Evolutionary conservation across 53 echinoderm and acorn worm species (phyloP).

Genomic region (Paracentrotus lividus): DNA sequence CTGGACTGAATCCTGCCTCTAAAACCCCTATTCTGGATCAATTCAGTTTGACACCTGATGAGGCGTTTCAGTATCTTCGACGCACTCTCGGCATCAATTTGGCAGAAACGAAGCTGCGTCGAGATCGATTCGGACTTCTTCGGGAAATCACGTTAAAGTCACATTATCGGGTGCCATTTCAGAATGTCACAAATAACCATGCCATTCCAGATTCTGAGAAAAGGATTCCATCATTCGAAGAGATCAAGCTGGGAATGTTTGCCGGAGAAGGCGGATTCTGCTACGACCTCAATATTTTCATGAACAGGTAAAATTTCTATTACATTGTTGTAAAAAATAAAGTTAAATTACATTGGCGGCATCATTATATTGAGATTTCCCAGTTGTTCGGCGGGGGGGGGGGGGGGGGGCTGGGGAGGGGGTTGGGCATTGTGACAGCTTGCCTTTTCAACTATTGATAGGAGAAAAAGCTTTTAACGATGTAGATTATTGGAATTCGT

Average conservation of each 20-base stretch:
- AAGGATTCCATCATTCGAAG: background rate
- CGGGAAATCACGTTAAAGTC: background rate
- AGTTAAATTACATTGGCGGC: too few relatives aligned
- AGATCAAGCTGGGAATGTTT: slow-evolving; percentile 19
- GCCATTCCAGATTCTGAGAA: background rate
- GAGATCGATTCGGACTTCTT: slow-evolving; percentile 28
- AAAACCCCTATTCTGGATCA: background rate
- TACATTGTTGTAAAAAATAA: too few relatives aligned
- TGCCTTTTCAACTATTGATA: too few relatives aligned
- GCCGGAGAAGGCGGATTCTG: slow-evolving; percentile 27
- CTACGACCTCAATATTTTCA: slow-evolving; percentile 28
- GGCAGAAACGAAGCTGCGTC: slow-evolving; percentile 1
- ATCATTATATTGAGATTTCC: too few relatives aligned
- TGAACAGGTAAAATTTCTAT: slow-evolving; percentile 12
- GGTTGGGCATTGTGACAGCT: too few relatives aligned
- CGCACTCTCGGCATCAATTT: slow-evolving; percentile 27
- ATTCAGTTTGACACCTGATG: background rate
- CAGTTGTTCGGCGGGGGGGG: too few relatives aligned
- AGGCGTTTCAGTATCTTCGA: slow-evolving; percentile 38
- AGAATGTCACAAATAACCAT: background rate
- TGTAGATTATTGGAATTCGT: too few relatives aligned
- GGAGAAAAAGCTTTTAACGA: too few relatives aligned
- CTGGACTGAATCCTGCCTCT: background rate
- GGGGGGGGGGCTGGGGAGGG: too few relatives aligned
- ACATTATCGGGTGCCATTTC: background rate